These are phyloP conservation scores for Polydrusus cervinus DNA, from an alignment of 2,888 invertebrate species.

Conservation along the genomic window DNA sequence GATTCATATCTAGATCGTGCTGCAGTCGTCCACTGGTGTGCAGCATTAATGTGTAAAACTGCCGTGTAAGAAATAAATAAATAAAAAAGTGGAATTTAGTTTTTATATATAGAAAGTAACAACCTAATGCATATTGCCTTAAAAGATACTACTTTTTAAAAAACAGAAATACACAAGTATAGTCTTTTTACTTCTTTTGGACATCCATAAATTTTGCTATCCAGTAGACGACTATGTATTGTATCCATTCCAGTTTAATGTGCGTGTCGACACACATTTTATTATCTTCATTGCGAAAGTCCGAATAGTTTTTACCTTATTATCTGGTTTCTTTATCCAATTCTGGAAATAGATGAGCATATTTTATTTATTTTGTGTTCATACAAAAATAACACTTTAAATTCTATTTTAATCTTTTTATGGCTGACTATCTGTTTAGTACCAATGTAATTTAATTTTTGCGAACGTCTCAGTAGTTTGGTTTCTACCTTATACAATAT, in stretches of 20 bases:
- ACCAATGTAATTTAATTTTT: too few species aligned
- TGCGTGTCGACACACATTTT: slow-evolving; percentile 22
- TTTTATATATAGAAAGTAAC: too few species aligned
- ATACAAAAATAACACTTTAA: neutral
- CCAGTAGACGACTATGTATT: slow-evolving; percentile 14
- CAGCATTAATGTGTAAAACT: too few species aligned
- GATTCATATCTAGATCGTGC: too few species aligned
- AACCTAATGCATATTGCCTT: too few species aligned
- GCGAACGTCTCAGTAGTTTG: too few species aligned
- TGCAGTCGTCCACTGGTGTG: too few species aligned
- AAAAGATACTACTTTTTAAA: neutral
- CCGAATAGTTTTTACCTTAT: slow-evolving; percentile 14
- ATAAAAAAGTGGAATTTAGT: too few species aligned
- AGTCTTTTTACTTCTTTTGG: neutral
- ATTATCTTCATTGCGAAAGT: slow-evolving; percentile 22
- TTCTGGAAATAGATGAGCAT: neutral
- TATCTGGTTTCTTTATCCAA: slow-evolving; percentile 6
- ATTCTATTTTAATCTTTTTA: neutral
- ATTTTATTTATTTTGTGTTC: slow-evolving; percentile 4
- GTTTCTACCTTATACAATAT: too few species aligned
- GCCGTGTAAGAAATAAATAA: too few species aligned
- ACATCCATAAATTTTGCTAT: slow-evolving; percentile 19
- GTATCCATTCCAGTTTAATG: slow-evolving; percentile 19
- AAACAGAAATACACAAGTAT: neutral
- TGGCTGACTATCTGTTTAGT: too few species aligned